These are phyloP conservation scores for Oxygymnocypris stewartii DNA, from an alignment of 2,113 vertebrate genomes.

Conservation along the genomic window DNA sequence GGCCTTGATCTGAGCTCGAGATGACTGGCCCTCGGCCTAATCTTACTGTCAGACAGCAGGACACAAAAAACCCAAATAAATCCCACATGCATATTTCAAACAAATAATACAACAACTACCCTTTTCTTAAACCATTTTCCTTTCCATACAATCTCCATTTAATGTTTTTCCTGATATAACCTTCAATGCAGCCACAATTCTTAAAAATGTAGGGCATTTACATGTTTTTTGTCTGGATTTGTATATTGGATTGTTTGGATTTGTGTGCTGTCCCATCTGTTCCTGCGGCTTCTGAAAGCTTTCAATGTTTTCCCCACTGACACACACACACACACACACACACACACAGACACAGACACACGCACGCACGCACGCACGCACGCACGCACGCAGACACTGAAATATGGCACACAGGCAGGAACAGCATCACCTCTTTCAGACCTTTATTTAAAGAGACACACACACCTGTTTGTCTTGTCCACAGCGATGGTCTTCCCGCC, in stretches of 20 bases:
- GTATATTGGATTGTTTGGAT: conserved; percentile 19
- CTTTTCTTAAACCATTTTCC: neutral
- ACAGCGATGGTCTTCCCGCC: conserved; percentile 85
- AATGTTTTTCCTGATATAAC: neutral
- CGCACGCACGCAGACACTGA: neutral
- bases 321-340: conserved; percentile 15
- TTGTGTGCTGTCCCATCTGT: conserved; percentile 38
- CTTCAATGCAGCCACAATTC: neutral
- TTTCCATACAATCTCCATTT: neutral
- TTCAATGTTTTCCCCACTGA: conserved; percentile 21
- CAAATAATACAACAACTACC: neutral
- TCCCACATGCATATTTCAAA: neutral
- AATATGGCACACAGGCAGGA: conserved; percentile 9
- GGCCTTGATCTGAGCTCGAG: conserved; percentile 14
- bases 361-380: conserved; percentile 12
- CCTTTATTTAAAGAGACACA: neutral
- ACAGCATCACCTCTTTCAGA: conserved; percentile 30
- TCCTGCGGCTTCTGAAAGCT: conserved; percentile 6
- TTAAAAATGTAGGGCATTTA: neutral
- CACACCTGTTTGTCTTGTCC: conserved; percentile 84
- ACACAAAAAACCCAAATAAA: neutral
- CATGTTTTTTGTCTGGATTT: neutral
- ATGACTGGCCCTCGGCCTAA: conserved; percentile 33
- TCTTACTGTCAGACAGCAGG: conserved; percentile 7
- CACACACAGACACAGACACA: neutral